Percentiles rank a stretch among this genome's conserved stretches.
Conservation (phyloP, 1,140 invertebrate species). For the Halyomorpha halys region DNA sequence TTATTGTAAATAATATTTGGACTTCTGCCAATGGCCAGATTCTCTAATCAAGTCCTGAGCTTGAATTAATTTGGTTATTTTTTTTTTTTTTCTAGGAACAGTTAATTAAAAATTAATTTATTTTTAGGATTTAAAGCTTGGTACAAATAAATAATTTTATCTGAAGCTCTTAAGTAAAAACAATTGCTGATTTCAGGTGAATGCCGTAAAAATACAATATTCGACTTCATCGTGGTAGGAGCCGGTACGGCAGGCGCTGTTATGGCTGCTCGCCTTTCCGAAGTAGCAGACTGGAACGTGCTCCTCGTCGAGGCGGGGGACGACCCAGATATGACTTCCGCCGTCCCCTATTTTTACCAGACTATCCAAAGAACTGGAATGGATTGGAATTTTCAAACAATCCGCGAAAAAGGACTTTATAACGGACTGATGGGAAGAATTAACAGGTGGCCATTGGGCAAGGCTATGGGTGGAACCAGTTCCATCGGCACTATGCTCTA, state of each 20-base stretch:
- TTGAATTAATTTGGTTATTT: too few species aligned
- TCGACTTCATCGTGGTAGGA: slow-evolving; percentile 33
- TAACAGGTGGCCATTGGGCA: slow-evolving; percentile 50
- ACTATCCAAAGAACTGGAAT: slow-evolving; percentile 40
- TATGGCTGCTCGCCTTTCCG: slow-evolving; percentile 46
- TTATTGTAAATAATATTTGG: too few species aligned
- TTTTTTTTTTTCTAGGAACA: too few species aligned
- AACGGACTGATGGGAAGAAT: slow-evolving; percentile 51
- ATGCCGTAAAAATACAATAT: slow-evolving; percentile 16
- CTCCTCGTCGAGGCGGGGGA: slow-evolving; percentile 51
- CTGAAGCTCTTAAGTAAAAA: too few species aligned
- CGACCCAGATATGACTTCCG: slow-evolving; percentile 54
- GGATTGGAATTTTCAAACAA: slow-evolving; percentile 56
- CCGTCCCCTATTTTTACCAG: slow-evolving; percentile 51
- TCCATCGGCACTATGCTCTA: slow-evolving; percentile 60
- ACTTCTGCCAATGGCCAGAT: too few species aligned
- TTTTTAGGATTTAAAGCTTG: too few species aligned
- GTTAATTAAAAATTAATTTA: too few species aligned
- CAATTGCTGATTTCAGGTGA: not conserved
- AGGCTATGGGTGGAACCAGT: slow-evolving; percentile 70
- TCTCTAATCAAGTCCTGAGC: too few species aligned
- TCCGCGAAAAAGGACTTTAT: slow-evolving; percentile 42
- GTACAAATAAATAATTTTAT: too few species aligned
- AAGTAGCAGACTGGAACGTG: slow-evolving; percentile 38
- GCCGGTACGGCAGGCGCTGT: slow-evolving; percentile 35